Evolutionary conservation across 2,888 invertebrate species (phyloP), one percentile per base, ranked within the genome.

Genomic region (Glyphotaelius pellucidus): DNA sequence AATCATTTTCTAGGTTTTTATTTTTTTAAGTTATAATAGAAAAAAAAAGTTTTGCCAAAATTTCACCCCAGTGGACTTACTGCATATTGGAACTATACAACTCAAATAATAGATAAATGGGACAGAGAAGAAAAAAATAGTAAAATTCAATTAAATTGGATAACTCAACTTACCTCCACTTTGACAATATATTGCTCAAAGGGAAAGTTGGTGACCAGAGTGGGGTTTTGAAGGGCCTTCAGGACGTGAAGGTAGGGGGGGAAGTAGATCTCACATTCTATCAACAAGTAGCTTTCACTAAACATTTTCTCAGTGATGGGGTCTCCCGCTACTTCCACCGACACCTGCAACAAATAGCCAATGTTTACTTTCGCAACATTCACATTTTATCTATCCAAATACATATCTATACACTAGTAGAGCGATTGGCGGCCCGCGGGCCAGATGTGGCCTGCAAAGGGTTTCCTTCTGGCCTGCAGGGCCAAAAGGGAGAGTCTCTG

Each of bases 201-300:
- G 0, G 98, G 97, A 94, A 98, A 96, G 84, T 96, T 95, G 4
- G 95, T 94, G 3, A 96, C 95, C 93, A 96, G 95, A 19, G 95
- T 94, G 79, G 97, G 96, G 9, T 95, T 95, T 94, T 97, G 97
- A 38, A 98, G 94, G 79, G 97, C 97, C 93, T 96, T 96, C 90
- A 98, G 95, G 0, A 98, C 97, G 94, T 98, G 97, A 93, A 96
- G 96, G 94, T 98, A 98, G 0, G 98, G 98, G 94, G 98, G 98
- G 94, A 98, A 98, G 94, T 97, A 98, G 0, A 98, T 97, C 92
- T 97, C 97, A 87, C 98, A 97, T 95, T 98, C 98, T 52, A 98
- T 96, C 97, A 98, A 97, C 0, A 96, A 94, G 94, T 95, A 95
- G 30, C 94, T 90, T 81, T 93, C 92, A 15, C 94, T 92, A 47